phyloP scores from a whole-genome alignment of 2,888 invertebrate species.

The Hermodice carunculata region DNA sequence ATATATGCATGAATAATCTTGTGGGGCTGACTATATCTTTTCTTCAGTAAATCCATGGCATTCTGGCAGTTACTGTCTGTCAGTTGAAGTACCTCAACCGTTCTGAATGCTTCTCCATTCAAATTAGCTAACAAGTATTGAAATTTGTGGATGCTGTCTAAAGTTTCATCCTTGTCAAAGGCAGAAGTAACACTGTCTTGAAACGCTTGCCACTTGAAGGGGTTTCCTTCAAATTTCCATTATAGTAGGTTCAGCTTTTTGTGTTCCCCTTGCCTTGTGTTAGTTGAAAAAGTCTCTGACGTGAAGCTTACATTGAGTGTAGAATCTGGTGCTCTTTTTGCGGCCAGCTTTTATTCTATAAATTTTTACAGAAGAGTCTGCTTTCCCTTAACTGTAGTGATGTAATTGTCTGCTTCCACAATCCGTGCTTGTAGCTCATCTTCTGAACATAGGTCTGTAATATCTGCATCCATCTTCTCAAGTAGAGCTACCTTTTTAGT shows the following conservation, averaged over 20 bases:
- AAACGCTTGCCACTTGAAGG: neutral
- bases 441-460: too few relatives aligned
- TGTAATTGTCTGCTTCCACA: too few relatives aligned
- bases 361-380: too few relatives aligned
- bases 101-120: neutral
- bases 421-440: too few relatives aligned
- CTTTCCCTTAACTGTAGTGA: too few relatives aligned
- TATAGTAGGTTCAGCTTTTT: neutral
- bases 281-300: too few relatives aligned
- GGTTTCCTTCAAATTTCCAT: neutral
- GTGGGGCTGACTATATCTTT: constrained; percentile 1
- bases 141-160: neutral
- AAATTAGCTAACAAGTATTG: neutral
- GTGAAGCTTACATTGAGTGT: too few relatives aligned
- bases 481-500: too few relatives aligned
- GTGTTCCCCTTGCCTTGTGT: too few relatives aligned
- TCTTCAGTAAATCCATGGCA: neutral
- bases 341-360: too few relatives aligned
- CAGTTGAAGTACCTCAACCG: neutral
- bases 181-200: neutral
- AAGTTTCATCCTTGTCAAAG: neutral
- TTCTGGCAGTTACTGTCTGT: neutral
- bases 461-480: too few relatives aligned
- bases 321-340: too few relatives aligned
- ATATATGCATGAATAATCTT: neutral